Evolutionary conservation across 1,140 invertebrate species (phyloP), one percentile per base, ranked within the genome.

Genomic region (Aphidius ervi): DNA sequence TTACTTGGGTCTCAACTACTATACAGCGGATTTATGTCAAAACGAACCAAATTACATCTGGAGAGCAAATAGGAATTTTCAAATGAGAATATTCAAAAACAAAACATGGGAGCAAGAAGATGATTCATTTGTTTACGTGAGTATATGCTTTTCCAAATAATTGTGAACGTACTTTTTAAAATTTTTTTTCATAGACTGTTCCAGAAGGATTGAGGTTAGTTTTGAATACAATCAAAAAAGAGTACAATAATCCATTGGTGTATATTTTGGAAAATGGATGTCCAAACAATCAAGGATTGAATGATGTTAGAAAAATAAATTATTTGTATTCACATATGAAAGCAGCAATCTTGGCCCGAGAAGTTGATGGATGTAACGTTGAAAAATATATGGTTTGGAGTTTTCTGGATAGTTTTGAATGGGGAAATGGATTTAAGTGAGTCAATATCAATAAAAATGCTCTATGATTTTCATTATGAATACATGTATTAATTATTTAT

Each of bases 361-460:
- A 82, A 49, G 81, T 84, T 57, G 84, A 88, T 67, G 81, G 82
- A 0, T 85, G 84, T 47, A 81, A 86, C 46, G 82, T 92, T 0
- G 70, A 76, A 9, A 85, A 81, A 0, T 91, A 91, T 66, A 85
- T 85, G 0, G 80, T 85, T 31, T 92, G 89, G 89, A 86, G 85
- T 63, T 73, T 92, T 1, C 76, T 91, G 64, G 90, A 92, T 65
- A 91, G 91, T 74, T 90, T 90, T 71, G 89, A 92, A 74, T 92
- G 90, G 89, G 75, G 74, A n/a, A 72, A 70, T 20, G 86, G 85
- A 55, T 87, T 81, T 63, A 77, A 79, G 85, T 87, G 73, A 84
- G 82, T 82, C 39, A 46, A 4, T 3, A 42, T 6, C 0, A 54
- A 54, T 8, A 16, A 8, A 2, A 2, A 6, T 56, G 43, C 6